Percentiles rank a stretch among this genome's conserved stretches.
Conservation (phyloP, 2,888 invertebrate species). For the Lasioglossum leucozonium region DNA sequence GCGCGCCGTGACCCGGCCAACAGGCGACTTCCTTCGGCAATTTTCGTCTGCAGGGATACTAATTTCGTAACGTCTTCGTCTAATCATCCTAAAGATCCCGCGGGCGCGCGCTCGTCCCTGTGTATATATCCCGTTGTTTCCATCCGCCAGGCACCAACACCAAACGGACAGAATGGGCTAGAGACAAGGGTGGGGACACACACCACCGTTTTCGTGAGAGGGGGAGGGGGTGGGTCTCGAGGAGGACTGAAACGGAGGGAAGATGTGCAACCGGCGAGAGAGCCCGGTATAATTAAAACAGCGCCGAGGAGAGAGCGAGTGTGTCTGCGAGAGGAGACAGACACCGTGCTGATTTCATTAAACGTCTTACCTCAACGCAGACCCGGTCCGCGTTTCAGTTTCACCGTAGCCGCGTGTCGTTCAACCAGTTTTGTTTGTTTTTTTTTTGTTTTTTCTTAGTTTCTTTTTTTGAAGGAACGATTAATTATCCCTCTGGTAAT, state of each 20-base stretch:
- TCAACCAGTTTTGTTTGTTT: not conserved
- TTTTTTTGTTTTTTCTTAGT: not conserved
- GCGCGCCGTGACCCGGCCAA: conserved; percentile 43
- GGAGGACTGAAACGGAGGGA: conserved; percentile 63
- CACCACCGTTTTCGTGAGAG: conserved; percentile 28
- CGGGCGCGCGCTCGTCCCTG: conserved; percentile 63
- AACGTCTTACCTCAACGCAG: conserved; percentile 74
- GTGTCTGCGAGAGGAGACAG: conserved; percentile 72
- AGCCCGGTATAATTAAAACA: conserved; percentile 74
- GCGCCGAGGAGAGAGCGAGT: conserved; percentile 65
- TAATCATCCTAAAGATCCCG: conserved; percentile 79
- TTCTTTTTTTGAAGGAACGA: not conserved
- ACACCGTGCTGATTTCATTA: conserved; percentile 75
- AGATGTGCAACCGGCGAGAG: conserved; percentile 70
- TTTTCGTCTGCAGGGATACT: conserved; percentile 73
- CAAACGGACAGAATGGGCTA: conserved; percentile 48
- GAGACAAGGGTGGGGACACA: conserved; percentile 29
- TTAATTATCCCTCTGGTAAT: not conserved
- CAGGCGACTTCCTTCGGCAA: conserved; percentile 71
- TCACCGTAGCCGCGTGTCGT: conserved; percentile 44
- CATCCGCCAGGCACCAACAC: conserved; percentile 41
- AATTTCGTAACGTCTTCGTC: conserved; percentile 78
- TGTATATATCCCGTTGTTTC: conserved; percentile 21
- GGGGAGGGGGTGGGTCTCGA: conserved; percentile 39
- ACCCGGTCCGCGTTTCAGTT: conserved; percentile 60